Conservation (phyloP, 2,113 vertebrate species). For the Thomomys bottae region DNA sequence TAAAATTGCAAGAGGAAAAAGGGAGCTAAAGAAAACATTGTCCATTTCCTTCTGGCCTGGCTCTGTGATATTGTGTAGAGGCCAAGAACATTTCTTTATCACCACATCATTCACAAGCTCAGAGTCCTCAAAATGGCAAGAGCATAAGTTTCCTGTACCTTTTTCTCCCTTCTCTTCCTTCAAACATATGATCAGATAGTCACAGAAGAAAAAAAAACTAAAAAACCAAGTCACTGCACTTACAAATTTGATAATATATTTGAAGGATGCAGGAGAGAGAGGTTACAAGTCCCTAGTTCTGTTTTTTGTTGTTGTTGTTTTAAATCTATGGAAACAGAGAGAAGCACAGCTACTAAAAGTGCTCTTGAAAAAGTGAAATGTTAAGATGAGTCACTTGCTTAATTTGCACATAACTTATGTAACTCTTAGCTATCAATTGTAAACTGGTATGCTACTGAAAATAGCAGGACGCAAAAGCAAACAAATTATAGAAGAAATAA, state of each 20-base stretch:
- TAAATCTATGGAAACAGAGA: constrained; percentile 23
- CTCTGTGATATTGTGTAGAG: constrained; percentile 30
- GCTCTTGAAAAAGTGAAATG: background rate
- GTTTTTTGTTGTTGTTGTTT: too few relatives aligned
- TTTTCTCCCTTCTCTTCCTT: constrained; percentile 1
- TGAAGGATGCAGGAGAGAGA: background rate
- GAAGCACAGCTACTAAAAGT: constrained; percentile 19
- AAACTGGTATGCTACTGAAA: constrained; percentile 28
- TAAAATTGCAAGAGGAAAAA: constrained; percentile 12
- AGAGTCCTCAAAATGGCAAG: constrained; percentile 64
- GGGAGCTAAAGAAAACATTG: background rate
- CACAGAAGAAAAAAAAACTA: background rate
- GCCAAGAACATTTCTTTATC: constrained; percentile 81
- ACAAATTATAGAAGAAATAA: constrained; percentile 26
- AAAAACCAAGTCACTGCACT: background rate
- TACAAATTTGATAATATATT: constrained; percentile 14
- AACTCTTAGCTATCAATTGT: constrained; percentile 38
- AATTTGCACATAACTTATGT: constrained; percentile 56
- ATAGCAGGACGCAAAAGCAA: constrained; percentile 44
- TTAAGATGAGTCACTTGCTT: constrained; percentile 48
- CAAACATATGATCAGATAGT: background rate
- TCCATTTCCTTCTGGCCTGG: background rate
- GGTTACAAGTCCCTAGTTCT: background rate
- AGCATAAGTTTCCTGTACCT: constrained; percentile 65
- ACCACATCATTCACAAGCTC: constrained; percentile 74